A percentile compares a stretch with the other conserved stretches of the same genome.
Conservation (phyloP, 2,113 vertebrate genomes). For the Lota lota region DNA sequence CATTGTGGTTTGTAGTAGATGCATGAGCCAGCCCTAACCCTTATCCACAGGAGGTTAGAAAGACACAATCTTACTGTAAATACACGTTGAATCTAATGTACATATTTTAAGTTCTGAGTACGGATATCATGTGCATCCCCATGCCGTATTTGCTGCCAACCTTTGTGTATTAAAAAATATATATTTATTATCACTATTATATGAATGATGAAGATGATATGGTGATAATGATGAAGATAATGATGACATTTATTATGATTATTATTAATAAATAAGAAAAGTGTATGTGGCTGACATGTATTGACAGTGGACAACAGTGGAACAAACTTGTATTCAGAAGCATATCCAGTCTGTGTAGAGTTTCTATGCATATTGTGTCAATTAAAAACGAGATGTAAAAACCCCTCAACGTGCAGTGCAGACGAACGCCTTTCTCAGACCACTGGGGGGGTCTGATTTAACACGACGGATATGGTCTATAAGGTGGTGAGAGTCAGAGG, state of each 20-base stretch:
- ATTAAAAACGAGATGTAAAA: slow-evolving; percentile 45
- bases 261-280: slow-evolving; percentile 58
- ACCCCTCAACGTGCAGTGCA: slow-evolving; percentile 28
- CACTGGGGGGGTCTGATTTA: slow-evolving; percentile 51
- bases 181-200: slow-evolving; percentile 68
- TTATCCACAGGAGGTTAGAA: slow-evolving; percentile 54
- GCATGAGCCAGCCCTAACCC: slow-evolving; percentile 62
- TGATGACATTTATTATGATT: slow-evolving; percentile 44
- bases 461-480: slow-evolving; percentile 62
- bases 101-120: slow-evolving; percentile 79
- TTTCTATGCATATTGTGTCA: slow-evolving; percentile 75
- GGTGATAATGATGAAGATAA: slow-evolving; percentile 50
- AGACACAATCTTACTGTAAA: slow-evolving; percentile 84
- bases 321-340: slow-evolving; percentile 64
- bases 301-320: slow-evolving; percentile 75
- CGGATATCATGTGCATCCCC: slow-evolving; percentile 75
- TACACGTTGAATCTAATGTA: slow-evolving; percentile 80
- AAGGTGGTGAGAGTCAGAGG: slow-evolving; percentile 38
- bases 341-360: slow-evolving; percentile 69
- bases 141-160: slow-evolving; percentile 80
- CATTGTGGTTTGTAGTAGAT: slow-evolving; percentile 46
- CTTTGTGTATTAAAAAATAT: slow-evolving; percentile 76
- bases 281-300: slow-evolving; percentile 71
- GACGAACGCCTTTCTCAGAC: slow-evolving; percentile 53
- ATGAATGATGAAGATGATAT: slow-evolving; percentile 61